These are phyloP conservation scores for Noctua pronuba DNA, from an alignment of 2,888 invertebrate genomes.

Conservation along the genomic window DNA sequence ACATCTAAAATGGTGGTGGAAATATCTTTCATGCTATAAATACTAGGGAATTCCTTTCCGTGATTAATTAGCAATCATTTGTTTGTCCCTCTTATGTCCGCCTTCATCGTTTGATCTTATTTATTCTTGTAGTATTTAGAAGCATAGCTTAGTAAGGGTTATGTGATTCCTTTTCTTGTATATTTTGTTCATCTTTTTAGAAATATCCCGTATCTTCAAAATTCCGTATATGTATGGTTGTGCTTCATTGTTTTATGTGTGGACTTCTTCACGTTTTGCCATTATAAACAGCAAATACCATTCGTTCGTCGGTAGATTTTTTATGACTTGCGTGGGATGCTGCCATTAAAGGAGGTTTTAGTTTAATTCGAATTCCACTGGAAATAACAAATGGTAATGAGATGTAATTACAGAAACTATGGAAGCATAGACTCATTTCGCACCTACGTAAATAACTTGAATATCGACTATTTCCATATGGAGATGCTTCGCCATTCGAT, in stretches of 20 bases:
- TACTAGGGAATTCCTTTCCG: background rate
- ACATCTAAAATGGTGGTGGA: background rate
- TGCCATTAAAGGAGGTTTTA: conserved; percentile 25
- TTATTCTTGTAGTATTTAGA: background rate
- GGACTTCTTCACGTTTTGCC: conserved; percentile 14
- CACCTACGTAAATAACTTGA: conserved; percentile 36
- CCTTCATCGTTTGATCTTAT: background rate
- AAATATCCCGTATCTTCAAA: background rate
- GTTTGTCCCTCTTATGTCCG: conserved; percentile 1
- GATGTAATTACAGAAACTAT: conserved; percentile 38
- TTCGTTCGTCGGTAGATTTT: conserved; percentile 18
- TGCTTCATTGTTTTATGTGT: background rate
- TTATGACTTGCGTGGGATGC: conserved; percentile 39
- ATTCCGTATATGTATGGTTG: background rate
- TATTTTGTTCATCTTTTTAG: background rate
- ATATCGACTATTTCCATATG: background rate
- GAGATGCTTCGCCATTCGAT: background rate
- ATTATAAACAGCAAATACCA: conserved; percentile 7
- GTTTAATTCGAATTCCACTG: conserved; percentile 25
- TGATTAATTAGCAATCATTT: background rate
- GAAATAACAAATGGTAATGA: conserved; percentile 42
- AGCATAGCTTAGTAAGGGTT: background rate
- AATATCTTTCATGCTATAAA: background rate
- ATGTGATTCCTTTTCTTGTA: background rate
- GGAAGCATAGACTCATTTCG: conserved; percentile 26